phyloP scores from a whole-genome alignment of 2,113 vertebrate genomes.

The Macroglossus sobrinus region DNA sequence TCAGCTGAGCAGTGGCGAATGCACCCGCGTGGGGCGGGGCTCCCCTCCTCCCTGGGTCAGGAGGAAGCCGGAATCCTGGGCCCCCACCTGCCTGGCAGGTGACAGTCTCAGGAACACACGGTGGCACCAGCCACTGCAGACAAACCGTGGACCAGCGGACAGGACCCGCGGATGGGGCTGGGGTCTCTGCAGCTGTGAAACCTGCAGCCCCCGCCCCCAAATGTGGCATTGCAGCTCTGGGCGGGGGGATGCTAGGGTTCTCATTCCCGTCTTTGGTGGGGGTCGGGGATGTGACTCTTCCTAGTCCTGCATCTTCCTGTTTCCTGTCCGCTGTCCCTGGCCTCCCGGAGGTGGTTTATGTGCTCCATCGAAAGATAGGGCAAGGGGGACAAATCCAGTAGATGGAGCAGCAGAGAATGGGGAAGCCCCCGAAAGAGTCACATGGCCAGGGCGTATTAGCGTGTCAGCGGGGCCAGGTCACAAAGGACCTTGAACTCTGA shows the following conservation, averaged over 20 bases:
- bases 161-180: fast-evolving
- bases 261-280: fast-evolving
- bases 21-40: neutral
- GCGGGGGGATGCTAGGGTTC: neutral
- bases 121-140: neutral
- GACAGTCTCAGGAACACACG: neutral
- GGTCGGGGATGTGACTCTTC: fast-evolving
- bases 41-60: neutral
- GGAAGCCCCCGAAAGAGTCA: neutral
- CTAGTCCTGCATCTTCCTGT: neutral
- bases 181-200: fast-evolving
- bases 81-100: neutral
- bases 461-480: neutral
- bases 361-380: neutral
- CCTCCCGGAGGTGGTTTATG: neutral
- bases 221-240: neutral
- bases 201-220: fast-evolving
- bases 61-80: neutral
- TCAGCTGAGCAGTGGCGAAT: neutral
- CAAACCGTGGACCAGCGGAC: fast-evolving
- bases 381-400: neutral
- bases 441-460: neutral
- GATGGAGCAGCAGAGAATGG: no score
- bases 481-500: neutral
- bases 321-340: neutral